Evolutionary conservation across 30 jellyfish, hydroid and myxozoan genomes (phyloP), one percentile per base, ranked within the genome.

Genomic region (Aurelia aurita): DNA sequence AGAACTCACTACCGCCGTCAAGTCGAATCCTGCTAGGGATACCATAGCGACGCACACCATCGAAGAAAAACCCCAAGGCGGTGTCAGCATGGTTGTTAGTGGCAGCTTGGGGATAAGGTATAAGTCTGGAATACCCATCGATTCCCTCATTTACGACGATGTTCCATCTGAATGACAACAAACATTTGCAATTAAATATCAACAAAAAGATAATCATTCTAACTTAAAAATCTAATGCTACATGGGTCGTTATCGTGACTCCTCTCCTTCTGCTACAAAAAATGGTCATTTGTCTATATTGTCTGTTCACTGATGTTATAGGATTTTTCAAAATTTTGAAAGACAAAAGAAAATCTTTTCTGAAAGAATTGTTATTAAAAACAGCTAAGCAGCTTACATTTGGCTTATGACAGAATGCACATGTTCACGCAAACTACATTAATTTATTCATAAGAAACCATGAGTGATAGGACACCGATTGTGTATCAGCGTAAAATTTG

Each of bases 1-100:
- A 14, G 39, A 61, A 59, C 86, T 79, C 90, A 29, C 66, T 12
- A n/a, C 90, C 90, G 1, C 72, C 68, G 25, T 79, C 90, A 32
- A 63, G 7, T 35, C 90, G 53, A 12, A 79, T 79, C 63, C 83
- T 61, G 57, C 90, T 62, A 2, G 84, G 90, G 19, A 79, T 29
- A 20, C 83, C 90, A 59, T 16, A 43, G 21, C 63, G 27, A 14
- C 78, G 32, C 44, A 76, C 22, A 35, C 88, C 80, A 57, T 23
- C 47, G 88, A 76, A 13, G 47, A 53, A 76, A 23, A 53, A 78
- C 59, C 61, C 32, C 77, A 76, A 55, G 39, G 77, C 77, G 5
- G 76, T 20, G 9, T 9, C 28, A 4, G 88, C 88, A 16, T 23
- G 55, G 59, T 55, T 76, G 61, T 76, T 61, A 14, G 61, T 76